These are phyloP conservation scores for Pristionchus mayeri DNA, from an alignment of 2,888 invertebrate genomes.

Conservation along the genomic window DNA sequence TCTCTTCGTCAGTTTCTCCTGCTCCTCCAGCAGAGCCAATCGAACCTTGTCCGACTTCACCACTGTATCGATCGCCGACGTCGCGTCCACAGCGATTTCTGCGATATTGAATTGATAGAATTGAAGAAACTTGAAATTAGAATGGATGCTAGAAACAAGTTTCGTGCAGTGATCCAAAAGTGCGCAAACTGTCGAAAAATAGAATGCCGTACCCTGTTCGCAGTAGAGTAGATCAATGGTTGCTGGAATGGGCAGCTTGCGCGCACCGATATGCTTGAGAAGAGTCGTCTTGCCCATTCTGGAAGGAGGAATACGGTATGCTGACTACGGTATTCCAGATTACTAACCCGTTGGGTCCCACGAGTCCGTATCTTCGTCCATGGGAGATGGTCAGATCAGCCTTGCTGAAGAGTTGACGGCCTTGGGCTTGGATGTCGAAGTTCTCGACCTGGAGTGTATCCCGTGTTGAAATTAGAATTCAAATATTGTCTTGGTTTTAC, in stretches of 20 bases:
- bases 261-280: conserved; percentile 90
- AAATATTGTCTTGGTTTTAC: too few species aligned
- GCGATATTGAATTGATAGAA: too few species aligned
- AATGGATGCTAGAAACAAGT: not conserved
- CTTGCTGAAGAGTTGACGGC: conserved; percentile 96
- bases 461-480: too few species aligned
- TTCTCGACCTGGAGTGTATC: conserved; percentile 88
- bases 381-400: conserved; percentile 93
- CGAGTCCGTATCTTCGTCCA: conserved; percentile 94
- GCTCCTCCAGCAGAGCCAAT: conserved; percentile 85
- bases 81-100: conserved; percentile 98
- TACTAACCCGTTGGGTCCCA: conserved; percentile 93
- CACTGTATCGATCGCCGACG: conserved; percentile 92
- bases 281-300: conserved; percentile 98
- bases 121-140: not conserved
- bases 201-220: conserved; percentile 82
- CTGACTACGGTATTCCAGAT: not conserved
- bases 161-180: not conserved
- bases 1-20: conserved; percentile 85
- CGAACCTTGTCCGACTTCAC: conserved; percentile 93
- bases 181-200: not conserved
- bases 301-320: conserved; percentile 57
- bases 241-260: conserved; percentile 93
- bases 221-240: conserved; percentile 96
- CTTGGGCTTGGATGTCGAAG: conserved; percentile 96